Conservation (phyloP, 2,888 invertebrate species). For the Scelioninae gen. 2 region DNA sequence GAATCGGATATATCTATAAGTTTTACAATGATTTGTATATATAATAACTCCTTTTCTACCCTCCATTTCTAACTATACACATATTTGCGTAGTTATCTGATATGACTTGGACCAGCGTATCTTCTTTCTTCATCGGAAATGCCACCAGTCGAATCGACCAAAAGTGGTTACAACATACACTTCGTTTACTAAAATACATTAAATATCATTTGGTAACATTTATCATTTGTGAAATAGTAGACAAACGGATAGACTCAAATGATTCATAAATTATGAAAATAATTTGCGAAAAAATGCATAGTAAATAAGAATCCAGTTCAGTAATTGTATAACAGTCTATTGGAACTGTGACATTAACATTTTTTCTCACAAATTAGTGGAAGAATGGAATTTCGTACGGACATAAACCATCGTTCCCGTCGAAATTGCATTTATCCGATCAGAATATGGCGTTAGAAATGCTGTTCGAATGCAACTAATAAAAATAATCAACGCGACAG, state of each 20-base stretch:
- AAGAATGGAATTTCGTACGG: too few species aligned
- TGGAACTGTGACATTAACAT: too few species aligned
- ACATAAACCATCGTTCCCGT: not conserved
- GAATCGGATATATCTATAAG: slow-evolving; percentile 60
- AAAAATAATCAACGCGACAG: slow-evolving; percentile 46
- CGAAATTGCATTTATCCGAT: slow-evolving; percentile 40
- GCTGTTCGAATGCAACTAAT: slow-evolving; percentile 14
- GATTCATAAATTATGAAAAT: too few species aligned
- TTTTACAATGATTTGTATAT: slow-evolving; percentile 62
- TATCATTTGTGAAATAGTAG: slow-evolving; percentile 2
- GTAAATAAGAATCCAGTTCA: too few species aligned
- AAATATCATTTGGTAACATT: slow-evolving; percentile 27
- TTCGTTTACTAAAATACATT: slow-evolving; percentile 52
- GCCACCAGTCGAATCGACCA: slow-evolving; percentile 66
- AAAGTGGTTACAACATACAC: slow-evolving; percentile 56
- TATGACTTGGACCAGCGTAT: slow-evolving; percentile 67
- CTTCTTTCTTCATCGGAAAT: slow-evolving; percentile 66
- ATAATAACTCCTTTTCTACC: slow-evolving; percentile 60
- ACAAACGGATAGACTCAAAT: not conserved
- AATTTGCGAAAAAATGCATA: too few species aligned
- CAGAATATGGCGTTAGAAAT: slow-evolving; percentile 23
- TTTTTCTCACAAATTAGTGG: too few species aligned
- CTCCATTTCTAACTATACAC: slow-evolving; percentile 62
- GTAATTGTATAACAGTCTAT: too few species aligned
- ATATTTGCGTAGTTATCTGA: slow-evolving; percentile 68